These are phyloP conservation scores for Atrichornis clamosus DNA, from an alignment of 2,113 vertebrate genomes.

Conservation along the genomic window DNA sequence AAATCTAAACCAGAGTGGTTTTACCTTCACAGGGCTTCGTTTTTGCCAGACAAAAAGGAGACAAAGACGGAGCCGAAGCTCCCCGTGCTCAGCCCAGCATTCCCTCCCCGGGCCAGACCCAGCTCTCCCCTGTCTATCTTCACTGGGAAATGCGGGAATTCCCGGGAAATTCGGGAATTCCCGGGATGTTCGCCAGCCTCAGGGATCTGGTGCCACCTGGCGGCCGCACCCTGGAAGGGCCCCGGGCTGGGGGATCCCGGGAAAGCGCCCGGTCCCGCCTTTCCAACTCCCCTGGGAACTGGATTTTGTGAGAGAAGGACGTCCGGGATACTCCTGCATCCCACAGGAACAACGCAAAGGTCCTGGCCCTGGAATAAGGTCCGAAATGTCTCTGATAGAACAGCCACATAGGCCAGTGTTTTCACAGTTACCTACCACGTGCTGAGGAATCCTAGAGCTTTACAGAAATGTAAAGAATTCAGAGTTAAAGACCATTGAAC, in stretches of 20 bases:
- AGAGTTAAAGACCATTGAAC: background rate
- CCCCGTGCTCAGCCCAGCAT: fast-evolving
- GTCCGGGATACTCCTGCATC: fast-evolving
- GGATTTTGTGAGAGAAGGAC: background rate
- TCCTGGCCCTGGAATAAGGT: fast-evolving
- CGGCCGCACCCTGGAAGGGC: background rate
- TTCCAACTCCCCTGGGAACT: fast-evolving
- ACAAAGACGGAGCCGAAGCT: background rate
- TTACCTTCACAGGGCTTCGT: background rate
- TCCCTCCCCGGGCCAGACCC: fast-evolving
- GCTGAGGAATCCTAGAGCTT: fast-evolving
- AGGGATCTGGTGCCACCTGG: constrained; percentile 39
- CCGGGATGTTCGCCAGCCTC: background rate
- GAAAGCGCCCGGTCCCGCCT: fast-evolving
- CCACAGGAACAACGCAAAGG: fast-evolving
- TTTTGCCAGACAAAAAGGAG: background rate
- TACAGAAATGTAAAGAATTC: background rate
- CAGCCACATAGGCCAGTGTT: fast-evolving
- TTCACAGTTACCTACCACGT: background rate
- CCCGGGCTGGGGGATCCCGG: too few species aligned
- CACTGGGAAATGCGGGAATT: background rate
- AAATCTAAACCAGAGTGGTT: background rate
- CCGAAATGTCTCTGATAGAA: fast-evolving
- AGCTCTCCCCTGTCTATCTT: fast-evolving
- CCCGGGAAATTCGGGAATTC: fast-evolving